A percentile compares a stretch with the other conserved stretches of the same genome.
These are phyloP conservation scores for Pseudomyrmex gracilis DNA, from an alignment of 1,140 invertebrate species.

Conservation along the genomic window DNA sequence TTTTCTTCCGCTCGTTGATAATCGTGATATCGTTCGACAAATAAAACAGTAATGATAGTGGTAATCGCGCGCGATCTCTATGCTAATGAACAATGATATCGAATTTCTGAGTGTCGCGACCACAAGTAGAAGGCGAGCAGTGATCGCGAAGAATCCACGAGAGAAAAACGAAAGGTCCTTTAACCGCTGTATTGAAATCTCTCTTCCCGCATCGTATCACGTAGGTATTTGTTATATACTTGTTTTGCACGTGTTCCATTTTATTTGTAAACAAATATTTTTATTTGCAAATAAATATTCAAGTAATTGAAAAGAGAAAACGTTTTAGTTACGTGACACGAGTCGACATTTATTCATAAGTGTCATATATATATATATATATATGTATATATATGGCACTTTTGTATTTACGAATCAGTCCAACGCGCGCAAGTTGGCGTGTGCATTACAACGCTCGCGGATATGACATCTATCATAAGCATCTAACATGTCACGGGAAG, in stretches of 20 bases:
- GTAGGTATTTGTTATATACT: slow-evolving; percentile 1
- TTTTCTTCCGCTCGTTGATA: not conserved
- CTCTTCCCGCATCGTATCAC: not conserved
- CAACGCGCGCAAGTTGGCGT: slow-evolving; percentile 35
- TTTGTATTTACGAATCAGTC: slow-evolving; percentile 1
- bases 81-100: not conserved
- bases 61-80: not conserved
- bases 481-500: slow-evolving; percentile 33
- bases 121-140: not conserved
- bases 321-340: no score
- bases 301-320: no score
- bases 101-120: slow-evolving; percentile 5
- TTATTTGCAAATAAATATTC: no score
- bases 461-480: slow-evolving; percentile 59
- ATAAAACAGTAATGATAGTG: not conserved
- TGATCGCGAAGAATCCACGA: slow-evolving; percentile 26
- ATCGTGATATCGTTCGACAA: slow-evolving; percentile 7
- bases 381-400: not conserved
- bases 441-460: slow-evolving; percentile 21
- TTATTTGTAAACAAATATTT: no score
- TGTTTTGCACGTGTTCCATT: not conserved
- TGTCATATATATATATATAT: no score
- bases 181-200: not conserved
- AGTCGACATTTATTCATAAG: no score
- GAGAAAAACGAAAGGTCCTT: not conserved